These are phyloP conservation scores for Timema cristinae DNA, from an alignment of 2,888 invertebrate species.

Conservation along the genomic window DNA sequence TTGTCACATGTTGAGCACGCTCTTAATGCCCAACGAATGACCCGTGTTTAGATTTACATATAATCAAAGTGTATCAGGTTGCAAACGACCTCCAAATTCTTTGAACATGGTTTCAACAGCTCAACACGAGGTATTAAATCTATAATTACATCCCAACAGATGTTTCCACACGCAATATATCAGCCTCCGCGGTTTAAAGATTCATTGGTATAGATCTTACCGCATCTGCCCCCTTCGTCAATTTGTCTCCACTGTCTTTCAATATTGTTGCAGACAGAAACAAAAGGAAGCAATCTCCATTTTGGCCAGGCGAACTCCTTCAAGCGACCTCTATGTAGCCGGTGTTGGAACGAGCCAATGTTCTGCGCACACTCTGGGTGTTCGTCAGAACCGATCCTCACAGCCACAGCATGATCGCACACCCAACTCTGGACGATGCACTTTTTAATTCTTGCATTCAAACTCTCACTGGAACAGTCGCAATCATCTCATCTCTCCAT, in stretches of 20 bases:
- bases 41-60: no score
- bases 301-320: conserved; percentile 45
- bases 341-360: background rate
- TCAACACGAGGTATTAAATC: no score
- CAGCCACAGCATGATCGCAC: conserved; percentile 62
- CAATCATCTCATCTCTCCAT: conserved; percentile 67
- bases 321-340: conserved; percentile 5
- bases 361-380: conserved; percentile 41
- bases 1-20: no score
- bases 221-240: conserved; percentile 67
- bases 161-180: no score
- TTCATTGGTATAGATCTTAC: conserved; percentile 40
- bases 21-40: no score
- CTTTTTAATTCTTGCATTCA: conserved; percentile 53
- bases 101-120: no score
- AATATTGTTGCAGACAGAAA: conserved; percentile 59
- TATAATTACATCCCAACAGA: no score
- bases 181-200: no score
- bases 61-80: no score
- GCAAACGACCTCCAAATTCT: no score
- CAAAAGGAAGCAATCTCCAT: conserved; percentile 62
- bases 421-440: conserved; percentile 57
- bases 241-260: conserved; percentile 63
- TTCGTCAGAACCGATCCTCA: conserved; percentile 69
- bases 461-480: conserved; percentile 50